Evolutionary conservation across 2,113 vertebrate species (phyloP).

Genomic region (Gnathonemus echidnorhynchus): DNA sequence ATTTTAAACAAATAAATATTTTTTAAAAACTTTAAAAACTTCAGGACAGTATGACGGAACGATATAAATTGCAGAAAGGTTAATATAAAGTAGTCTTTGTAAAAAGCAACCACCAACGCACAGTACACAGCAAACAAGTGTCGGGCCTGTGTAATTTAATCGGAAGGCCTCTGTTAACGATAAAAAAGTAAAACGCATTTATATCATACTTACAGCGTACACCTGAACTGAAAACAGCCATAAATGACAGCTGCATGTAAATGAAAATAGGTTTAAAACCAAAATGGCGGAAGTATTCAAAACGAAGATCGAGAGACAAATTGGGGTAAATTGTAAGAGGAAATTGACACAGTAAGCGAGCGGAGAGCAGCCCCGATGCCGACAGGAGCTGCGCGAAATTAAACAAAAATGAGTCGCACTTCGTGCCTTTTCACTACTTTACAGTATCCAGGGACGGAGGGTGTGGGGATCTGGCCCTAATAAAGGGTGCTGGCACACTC

Average conservation of each 20-base stretch:
- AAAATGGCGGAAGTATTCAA: constrained; percentile 23
- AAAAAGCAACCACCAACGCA: not conserved
- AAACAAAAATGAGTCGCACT: constrained; percentile 1
- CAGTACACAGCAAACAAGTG: not conserved
- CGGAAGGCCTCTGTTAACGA: not conserved
- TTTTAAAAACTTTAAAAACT: not conserved
- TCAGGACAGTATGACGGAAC: not conserved
- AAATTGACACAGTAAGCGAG: not conserved
- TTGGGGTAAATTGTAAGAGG: constrained; percentile 10
- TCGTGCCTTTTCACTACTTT: constrained; percentile 6
- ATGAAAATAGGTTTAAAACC: constrained; percentile 20
- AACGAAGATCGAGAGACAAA: constrained; percentile 8
- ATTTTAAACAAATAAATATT: not conserved
- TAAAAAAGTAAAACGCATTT: not conserved
- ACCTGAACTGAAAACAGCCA: not conserved
- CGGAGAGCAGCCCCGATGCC: not conserved
- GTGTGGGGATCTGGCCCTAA: not conserved
- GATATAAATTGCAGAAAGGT: not conserved
- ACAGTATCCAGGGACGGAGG: not conserved
- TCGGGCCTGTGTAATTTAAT: not conserved
- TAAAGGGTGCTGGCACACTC: not conserved
- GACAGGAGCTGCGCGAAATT: constrained; percentile 3
- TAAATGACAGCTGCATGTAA: not conserved
- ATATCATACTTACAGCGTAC: constrained; percentile 3
- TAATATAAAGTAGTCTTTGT: not conserved